Conservation (phyloP, 2,888 invertebrate genomes). For the Eristalis arbustorum region DNA sequence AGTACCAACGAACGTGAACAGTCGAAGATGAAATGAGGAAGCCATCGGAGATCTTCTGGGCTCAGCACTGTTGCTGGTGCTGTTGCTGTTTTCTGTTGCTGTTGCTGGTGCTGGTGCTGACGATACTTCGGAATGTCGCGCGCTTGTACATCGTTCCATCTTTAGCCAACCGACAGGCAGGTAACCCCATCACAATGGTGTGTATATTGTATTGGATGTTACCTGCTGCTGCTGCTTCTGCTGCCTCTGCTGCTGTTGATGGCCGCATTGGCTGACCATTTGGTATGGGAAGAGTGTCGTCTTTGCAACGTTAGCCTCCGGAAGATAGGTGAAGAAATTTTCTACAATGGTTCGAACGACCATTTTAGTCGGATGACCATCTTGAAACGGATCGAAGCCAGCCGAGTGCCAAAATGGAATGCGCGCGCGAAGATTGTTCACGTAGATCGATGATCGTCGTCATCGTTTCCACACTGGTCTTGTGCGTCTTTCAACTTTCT, state of each 20-base stretch:
- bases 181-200: conserved; percentile 45
- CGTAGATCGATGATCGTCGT: conserved; percentile 61
- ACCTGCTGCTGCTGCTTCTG: background rate
- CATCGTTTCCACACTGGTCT: conserved; percentile 18
- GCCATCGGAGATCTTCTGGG: conserved; percentile 70
- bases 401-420: conserved; percentile 67
- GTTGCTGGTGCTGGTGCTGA: conserved; percentile 15
- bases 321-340: conserved; percentile 70
- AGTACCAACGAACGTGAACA: conserved; percentile 70
- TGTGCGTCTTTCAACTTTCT: conserved; percentile 55
- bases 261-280: conserved; percentile 66
- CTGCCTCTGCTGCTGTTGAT: conserved; percentile 38
- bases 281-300: conserved; percentile 68
- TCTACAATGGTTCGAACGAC: conserved; percentile 68
- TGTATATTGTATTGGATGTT: conserved; percentile 56
- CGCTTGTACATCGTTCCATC: conserved; percentile 68
- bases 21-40: conserved; percentile 71
- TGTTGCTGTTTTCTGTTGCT: background rate
- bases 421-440: conserved; percentile 64
- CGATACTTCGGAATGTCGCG: conserved; percentile 68
- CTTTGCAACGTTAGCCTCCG: conserved; percentile 69
- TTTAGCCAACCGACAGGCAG: conserved; percentile 63
- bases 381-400: conserved; percentile 58
- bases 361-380: conserved; percentile 70
- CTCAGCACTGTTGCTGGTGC: conserved; percentile 11